Evolutionary conservation across 2,113 vertebrate species (phyloP), one percentile per base, ranked within the genome.

Genomic region (Ursus arctos): DNA sequence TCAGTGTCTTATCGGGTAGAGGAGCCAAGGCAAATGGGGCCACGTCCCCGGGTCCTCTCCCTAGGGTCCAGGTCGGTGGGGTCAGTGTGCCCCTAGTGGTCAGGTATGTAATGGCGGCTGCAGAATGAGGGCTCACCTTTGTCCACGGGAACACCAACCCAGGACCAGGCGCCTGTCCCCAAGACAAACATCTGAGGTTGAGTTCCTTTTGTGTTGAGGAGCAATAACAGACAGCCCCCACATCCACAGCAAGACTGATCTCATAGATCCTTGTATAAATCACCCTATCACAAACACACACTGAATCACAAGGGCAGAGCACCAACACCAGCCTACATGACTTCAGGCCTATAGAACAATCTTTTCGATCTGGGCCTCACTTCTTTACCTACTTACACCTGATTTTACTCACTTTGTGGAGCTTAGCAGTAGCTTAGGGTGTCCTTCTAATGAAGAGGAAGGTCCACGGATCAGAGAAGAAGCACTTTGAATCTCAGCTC

Each of bases 51-150:
- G 14, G 18, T 59, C 33, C 15, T 69, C 9, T 3, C 21, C 15
- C 15, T 26, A 12, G 12, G 10, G 12, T 15, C 15, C 4, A 26
- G 24, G 11, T 19, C 2, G 7, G 47, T 3, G 1, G 1, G 8
- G 36, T 51, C 33, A 6, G 55, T 69, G 16, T 2, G 4, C 6
- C 9, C 43, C 33, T 15, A 24, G 31, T 12, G 59, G n/a, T 22
- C 11, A 0, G 2, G 16, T 31, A 12, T 24, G 14, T 12, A n/a
- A 63, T 19, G 24, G 22, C 36, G 59, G 19, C 19, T 3, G 0
- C 4, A 36, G 63, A 2, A 53, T 1, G 15, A 49, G 9, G 4
- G 14, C 16, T 43, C 43, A 33, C 12, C 14, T 53, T 13, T 9
- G 24, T 49, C 79, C 53, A 26, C 2, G 31, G 53, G 26, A 14